phyloP scores from a whole-genome alignment of 2,113 vertebrate genomes.

The Vidua macroura region DNA sequence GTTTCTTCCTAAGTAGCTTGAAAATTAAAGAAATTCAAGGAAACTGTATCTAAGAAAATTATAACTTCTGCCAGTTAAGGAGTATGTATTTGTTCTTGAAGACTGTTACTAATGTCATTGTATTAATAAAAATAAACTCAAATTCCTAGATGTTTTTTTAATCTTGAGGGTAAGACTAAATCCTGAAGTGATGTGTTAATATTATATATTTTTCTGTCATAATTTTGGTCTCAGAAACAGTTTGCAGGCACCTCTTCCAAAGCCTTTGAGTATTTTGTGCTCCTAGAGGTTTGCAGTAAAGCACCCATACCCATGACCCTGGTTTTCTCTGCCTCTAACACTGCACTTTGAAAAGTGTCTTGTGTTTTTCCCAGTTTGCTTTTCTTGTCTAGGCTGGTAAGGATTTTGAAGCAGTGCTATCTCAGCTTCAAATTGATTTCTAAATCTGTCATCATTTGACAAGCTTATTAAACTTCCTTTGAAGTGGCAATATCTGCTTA shows the following conservation, averaged over 20 bases:
- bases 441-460: neutral
- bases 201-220: neutral
- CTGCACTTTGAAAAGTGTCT: neutral
- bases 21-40: neutral
- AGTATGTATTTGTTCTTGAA: neutral
- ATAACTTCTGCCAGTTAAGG: neutral
- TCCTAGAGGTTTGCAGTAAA: neutral
- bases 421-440: neutral
- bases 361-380: neutral
- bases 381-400: neutral
- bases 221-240: neutral
- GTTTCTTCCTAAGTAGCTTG: neutral
- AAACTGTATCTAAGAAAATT: neutral
- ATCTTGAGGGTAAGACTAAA: neutral
- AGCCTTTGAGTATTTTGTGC: neutral
- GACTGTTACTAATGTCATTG: neutral
- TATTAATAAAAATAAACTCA: neutral
- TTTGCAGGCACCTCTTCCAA: neutral
- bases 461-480: constrained; percentile 1
- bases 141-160: neutral
- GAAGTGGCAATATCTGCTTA: constrained; percentile 6
- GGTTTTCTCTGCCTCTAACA: neutral
- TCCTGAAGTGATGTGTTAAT: neutral
- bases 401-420: neutral
- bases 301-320: neutral